These are phyloP conservation scores for Hypomesus transpacificus DNA, from an alignment of 2,113 vertebrate genomes.

Conservation along the genomic window DNA sequence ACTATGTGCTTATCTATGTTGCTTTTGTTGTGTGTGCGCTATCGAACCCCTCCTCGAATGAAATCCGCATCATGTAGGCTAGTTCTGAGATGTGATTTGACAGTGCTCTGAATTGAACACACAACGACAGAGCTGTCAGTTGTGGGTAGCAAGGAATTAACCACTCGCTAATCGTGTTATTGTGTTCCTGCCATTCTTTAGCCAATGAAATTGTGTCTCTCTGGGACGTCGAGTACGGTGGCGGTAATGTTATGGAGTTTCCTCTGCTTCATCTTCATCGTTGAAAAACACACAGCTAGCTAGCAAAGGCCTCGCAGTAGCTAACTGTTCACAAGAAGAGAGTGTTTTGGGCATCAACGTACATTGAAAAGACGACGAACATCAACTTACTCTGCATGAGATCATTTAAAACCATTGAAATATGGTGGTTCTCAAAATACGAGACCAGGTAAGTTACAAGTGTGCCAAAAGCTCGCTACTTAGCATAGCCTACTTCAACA, in stretches of 20 bases:
- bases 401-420: slow-evolving; percentile 60
- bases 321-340: slow-evolving; percentile 32
- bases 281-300: slow-evolving; percentile 38
- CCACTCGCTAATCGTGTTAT: slow-evolving; percentile 35
- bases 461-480: slow-evolving; percentile 37
- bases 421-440: slow-evolving; percentile 78
- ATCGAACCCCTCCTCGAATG: too few species aligned
- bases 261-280: slow-evolving; percentile 59
- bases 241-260: slow-evolving; percentile 71
- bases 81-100: slow-evolving; percentile 9
- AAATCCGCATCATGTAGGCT: too few species aligned
- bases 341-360: slow-evolving; percentile 28
- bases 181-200: neutral
- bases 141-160: neutral
- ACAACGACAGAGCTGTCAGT: neutral
- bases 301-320: slow-evolving; percentile 61
- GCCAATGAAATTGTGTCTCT: slow-evolving; percentile 41
- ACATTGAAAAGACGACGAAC: slow-evolving; percentile 43
- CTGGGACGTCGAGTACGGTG: slow-evolving; percentile 46
- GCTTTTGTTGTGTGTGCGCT: too few species aligned
- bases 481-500: slow-evolving; percentile 36
- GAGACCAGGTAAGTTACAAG: slow-evolving; percentile 72
- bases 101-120: neutral
- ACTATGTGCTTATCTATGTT: too few species aligned
- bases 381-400: slow-evolving; percentile 63